Percentiles rank a stretch among this genome's conserved stretches.
These are phyloP conservation scores for Diceros bicornis DNA, from an alignment of 2,797 vertebrate species.

Conservation along the genomic window DNA sequence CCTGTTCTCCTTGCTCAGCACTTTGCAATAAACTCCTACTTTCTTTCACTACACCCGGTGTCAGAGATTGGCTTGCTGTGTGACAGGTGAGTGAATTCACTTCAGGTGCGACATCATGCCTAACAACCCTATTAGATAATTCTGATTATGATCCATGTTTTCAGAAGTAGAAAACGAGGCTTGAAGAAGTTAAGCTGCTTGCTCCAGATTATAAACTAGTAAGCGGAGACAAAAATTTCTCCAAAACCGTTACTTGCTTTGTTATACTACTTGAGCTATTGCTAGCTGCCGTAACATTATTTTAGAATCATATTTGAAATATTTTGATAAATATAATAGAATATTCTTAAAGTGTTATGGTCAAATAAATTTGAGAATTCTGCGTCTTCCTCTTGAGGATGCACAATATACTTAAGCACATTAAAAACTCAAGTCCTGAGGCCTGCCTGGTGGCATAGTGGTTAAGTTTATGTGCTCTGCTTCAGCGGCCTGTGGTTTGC, in stretches of 20 bases:
- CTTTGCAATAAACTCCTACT: too few species aligned
- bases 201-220: background rate
- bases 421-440: background rate
- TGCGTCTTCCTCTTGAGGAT: background rate
- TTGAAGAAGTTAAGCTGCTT: slow-evolving; percentile 23
- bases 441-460: too few species aligned
- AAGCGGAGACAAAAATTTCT: background rate
- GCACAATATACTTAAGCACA: background rate
- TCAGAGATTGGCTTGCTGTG: too few species aligned
- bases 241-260: background rate
- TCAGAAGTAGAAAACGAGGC: slow-evolving; percentile 36
- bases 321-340: background rate
- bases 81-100: too few species aligned
- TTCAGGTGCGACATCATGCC: too few species aligned
- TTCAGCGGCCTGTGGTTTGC: too few species aligned
- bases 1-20: too few species aligned
- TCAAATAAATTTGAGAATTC: background rate
- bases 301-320: slow-evolving; percentile 42
- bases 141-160: background rate
- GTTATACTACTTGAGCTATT: background rate
- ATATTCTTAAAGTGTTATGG: background rate
- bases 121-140: background rate
- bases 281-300: background rate
- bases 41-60: too few species aligned
- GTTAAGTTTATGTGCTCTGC: too few species aligned